Evolutionary conservation across 2,113 vertebrate species (phyloP).

Genomic region (Tetrax tetrax): DNA sequence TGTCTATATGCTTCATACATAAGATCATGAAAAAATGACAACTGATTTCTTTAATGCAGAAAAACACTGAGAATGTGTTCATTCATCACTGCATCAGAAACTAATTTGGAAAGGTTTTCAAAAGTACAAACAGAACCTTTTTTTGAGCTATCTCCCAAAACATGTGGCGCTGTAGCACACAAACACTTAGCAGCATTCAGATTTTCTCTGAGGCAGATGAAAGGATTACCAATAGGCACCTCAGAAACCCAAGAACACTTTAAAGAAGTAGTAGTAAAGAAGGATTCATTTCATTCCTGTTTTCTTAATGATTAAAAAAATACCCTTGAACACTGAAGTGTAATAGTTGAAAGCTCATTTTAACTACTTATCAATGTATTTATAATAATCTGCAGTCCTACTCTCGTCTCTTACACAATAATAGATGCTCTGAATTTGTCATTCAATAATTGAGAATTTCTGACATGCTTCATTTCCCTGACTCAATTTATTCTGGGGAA

Average conservation of each 20-base stretch:
- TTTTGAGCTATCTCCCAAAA: background rate
- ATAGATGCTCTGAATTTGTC: background rate
- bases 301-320: background rate
- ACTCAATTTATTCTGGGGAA: background rate
- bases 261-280: background rate
- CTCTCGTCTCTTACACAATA: background rate
- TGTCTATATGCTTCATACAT: background rate
- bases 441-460: background rate
- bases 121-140: background rate
- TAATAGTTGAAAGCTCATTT: background rate
- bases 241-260: background rate
- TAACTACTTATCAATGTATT: background rate
- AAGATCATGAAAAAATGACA: background rate
- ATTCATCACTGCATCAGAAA: background rate
- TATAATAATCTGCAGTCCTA: background rate
- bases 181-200: background rate
- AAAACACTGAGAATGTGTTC: background rate
- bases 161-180: background rate
- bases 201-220: background rate
- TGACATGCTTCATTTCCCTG: background rate
- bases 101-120: background rate
- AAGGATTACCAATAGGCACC: background rate
- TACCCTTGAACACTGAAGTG: background rate
- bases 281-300: background rate
- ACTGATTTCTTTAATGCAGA: background rate